Percentiles rank a stretch among this genome's conserved stretches.
Conservation (phyloP, 2,797 vertebrate genomes). For the Lophotriccus pileatus region DNA sequence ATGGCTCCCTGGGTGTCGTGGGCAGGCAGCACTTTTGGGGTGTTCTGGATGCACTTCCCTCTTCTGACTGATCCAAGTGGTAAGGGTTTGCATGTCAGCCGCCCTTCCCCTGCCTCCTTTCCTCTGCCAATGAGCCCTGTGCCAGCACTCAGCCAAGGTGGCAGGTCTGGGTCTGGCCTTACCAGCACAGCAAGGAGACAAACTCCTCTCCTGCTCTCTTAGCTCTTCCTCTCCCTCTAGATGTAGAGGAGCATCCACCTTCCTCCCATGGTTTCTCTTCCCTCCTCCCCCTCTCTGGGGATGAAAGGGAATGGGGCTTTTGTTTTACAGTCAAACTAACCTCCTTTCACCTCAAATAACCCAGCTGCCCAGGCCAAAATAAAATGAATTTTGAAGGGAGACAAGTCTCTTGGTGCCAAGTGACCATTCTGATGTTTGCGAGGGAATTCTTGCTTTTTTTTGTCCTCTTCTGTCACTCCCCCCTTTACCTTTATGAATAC, state of each 20-base stretch:
- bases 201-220: not conserved
- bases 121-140: accelerated
- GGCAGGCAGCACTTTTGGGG: not conserved
- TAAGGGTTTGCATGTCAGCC: not conserved
- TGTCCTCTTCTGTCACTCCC: accelerated
- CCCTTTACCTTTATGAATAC: not conserved
- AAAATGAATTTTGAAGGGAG: slow-evolving; percentile 57
- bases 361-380: slow-evolving; percentile 40
- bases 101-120: not conserved
- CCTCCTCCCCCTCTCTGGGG: slow-evolving; percentile 24
- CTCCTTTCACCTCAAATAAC: slow-evolving; percentile 67
- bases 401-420: slow-evolving; percentile 12
- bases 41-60: not conserved
- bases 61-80: not conserved
- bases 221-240: slow-evolving; percentile 12
- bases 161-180: not conserved
- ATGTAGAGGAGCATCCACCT: not conserved
- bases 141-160: accelerated
- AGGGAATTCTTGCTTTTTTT: not conserved
- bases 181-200: accelerated
- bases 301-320: slow-evolving; percentile 60
- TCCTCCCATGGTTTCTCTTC: not conserved
- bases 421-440: not conserved
- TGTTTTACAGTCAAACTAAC: slow-evolving; percentile 50
- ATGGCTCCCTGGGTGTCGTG: accelerated